Evolutionary conservation across 2,797 vertebrate genomes (phyloP).

Genomic region (Clarias pachynema): DNA sequence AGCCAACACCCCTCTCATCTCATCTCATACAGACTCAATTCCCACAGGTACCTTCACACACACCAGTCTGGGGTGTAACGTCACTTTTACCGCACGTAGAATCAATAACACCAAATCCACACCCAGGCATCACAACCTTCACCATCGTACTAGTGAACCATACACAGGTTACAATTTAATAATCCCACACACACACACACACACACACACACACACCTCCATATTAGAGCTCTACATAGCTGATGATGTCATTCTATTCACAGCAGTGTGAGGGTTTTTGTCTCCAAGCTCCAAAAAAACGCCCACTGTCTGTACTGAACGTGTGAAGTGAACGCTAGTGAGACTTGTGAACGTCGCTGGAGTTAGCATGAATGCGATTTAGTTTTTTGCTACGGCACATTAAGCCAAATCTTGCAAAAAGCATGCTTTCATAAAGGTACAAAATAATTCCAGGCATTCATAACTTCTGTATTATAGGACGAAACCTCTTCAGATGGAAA

Average conservation of each 20-base stretch:
- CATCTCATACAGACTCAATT: constrained; percentile 36
- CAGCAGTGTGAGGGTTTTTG: neutral
- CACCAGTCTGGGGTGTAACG: neutral
- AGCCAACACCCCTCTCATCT: constrained; percentile 49
- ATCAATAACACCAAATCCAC: neutral
- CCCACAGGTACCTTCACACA: constrained; percentile 33
- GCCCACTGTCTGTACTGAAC: neutral
- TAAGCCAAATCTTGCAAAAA: neutral
- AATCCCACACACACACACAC: neutral
- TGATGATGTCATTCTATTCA: neutral
- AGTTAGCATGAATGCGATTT: neutral
- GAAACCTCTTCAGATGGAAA: neutral
- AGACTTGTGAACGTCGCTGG: neutral
- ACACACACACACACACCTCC: neutral
- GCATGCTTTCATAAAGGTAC: neutral
- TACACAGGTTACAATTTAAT: neutral
- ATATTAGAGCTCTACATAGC: neutral
- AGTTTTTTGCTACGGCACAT: too few relatives aligned
- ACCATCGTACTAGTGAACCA: neutral
- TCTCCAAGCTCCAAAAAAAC: neutral
- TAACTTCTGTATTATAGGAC: neutral
- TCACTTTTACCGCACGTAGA: neutral
- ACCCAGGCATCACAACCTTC: neutral
- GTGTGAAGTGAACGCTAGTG: neutral
- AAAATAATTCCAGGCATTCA: neutral